Evolutionary conservation across 2,888 invertebrate genomes (phyloP).

Genomic region (Eledona agricola): DNA sequence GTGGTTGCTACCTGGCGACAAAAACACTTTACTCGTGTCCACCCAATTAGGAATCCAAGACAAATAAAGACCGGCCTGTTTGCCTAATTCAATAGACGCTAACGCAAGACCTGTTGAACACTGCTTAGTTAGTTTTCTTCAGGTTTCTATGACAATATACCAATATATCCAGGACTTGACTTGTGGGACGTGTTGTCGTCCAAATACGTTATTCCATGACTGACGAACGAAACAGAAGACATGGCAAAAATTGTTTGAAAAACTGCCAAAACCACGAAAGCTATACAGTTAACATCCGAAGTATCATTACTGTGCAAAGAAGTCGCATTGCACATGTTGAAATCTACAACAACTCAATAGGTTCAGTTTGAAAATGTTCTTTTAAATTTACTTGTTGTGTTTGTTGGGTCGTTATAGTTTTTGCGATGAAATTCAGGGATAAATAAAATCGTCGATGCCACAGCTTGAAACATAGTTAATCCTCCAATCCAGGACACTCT

Average conservation of each 20-base stretch:
- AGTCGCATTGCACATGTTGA: slow-evolving; percentile 5
- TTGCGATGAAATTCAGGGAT: slow-evolving; percentile 65
- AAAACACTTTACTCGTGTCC: slow-evolving; percentile 45
- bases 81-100: slow-evolving; percentile 51
- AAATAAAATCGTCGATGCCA: slow-evolving; percentile 63
- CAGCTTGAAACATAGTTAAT: slow-evolving; percentile 65
- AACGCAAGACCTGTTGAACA: slow-evolving; percentile 50
- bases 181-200: slow-evolving; percentile 69
- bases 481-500: slow-evolving; percentile 69
- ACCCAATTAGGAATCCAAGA: slow-evolving; percentile 51
- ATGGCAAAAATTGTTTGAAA: slow-evolving; percentile 52
- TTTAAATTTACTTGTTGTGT: slow-evolving; percentile 14
- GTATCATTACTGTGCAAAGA: slow-evolving; percentile 3
- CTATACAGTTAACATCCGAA: slow-evolving; percentile 33
- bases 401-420: slow-evolving; percentile 4
- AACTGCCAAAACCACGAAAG: slow-evolving; percentile 60
- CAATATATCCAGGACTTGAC: slow-evolving; percentile 64
- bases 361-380: neutral
- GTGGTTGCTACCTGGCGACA: slow-evolving; percentile 45
- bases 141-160: slow-evolving; percentile 44
- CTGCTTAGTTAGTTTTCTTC: too few species aligned
- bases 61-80: slow-evolving; percentile 54
- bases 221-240: slow-evolving; percentile 60
- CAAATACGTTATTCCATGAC: slow-evolving; percentile 68
- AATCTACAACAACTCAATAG: slow-evolving; percentile 14